phyloP scores from a whole-genome alignment of 1,140 invertebrate genomes.

The Sycophaga agraensis region DNA sequence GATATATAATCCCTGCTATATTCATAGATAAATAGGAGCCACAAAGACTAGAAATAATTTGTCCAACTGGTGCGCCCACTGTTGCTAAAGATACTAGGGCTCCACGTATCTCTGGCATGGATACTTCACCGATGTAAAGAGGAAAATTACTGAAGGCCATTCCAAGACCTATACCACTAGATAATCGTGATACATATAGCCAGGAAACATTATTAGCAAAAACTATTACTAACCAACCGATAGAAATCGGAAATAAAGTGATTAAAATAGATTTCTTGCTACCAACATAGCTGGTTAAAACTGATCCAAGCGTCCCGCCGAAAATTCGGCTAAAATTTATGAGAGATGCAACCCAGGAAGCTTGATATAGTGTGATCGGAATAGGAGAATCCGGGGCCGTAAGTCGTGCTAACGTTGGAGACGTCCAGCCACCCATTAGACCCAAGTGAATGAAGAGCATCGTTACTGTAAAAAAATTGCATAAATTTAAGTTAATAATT shows the following conservation, averaged over 20 bases:
- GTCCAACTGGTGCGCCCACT: conserved; percentile 62
- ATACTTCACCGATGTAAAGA: conserved; percentile 67
- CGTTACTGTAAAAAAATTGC: conserved; percentile 35
- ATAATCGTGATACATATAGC: conserved; percentile 59
- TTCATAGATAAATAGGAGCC: conserved; percentile 64
- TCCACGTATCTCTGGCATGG: conserved; percentile 65
- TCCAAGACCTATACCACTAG: conserved; percentile 67
- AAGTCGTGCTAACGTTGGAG: conserved; percentile 61
- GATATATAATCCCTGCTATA: conserved; percentile 61
- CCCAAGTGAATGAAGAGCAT: conserved; percentile 45
- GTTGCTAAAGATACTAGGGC: conserved; percentile 65
- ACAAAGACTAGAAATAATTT: conserved; percentile 67
- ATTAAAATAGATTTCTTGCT: conserved; percentile 66
- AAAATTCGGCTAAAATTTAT: conserved; percentile 55
- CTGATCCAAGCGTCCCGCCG: conserved; percentile 48
- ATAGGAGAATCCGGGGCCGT: conserved; percentile 54
- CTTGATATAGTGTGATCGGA: conserved; percentile 60
- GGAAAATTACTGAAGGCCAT: conserved; percentile 68
- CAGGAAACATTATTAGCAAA: conserved; percentile 54
- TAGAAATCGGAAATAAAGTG: conserved; percentile 62
- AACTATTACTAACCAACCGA: conserved; percentile 65
- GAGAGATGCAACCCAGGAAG: conserved; percentile 64
- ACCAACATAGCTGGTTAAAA: conserved; percentile 60
- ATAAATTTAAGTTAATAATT: too few species aligned
- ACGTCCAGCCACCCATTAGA: conserved; percentile 58